A percentile compares a stretch with the other conserved stretches of the same genome.
Conservation (phyloP, 2,113 vertebrate genomes). For the Sinocyclocheilus anophthalmus region DNA sequence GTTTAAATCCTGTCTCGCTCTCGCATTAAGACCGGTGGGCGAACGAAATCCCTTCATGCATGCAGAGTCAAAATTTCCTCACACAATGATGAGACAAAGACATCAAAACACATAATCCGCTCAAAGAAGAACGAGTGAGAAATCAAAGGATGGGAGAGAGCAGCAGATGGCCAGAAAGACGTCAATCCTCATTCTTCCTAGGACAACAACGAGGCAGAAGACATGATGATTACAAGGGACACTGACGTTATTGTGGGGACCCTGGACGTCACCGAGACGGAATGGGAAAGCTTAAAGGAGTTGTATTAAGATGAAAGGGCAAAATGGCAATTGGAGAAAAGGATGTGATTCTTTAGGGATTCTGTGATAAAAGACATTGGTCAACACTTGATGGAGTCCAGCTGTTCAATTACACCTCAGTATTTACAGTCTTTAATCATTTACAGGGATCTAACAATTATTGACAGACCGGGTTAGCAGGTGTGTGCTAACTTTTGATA, state of each 20-base stretch:
- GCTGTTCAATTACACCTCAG: neutral
- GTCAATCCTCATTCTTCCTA: conserved; percentile 74
- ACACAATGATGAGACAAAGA: conserved; percentile 64
- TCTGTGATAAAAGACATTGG: neutral
- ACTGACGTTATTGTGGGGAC: conserved; percentile 60
- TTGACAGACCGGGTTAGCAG: neutral
- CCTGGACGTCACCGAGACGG: conserved; percentile 54
- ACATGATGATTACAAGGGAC: conserved; percentile 59
- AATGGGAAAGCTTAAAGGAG: conserved; percentile 12
- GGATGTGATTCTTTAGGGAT: neutral
- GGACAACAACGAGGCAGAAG: conserved; percentile 66
- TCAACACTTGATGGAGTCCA: neutral
- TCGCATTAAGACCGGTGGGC: conserved; percentile 48
- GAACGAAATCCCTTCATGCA: conserved; percentile 57
- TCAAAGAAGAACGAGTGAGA: conserved; percentile 64
- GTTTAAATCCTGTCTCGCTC: conserved; percentile 7
- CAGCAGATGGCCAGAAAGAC: conserved; percentile 78
- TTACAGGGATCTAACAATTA: conserved; percentile 6
- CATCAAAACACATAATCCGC: conserved; percentile 73
- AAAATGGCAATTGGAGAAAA: neutral
- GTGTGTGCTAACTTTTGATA: neutral
- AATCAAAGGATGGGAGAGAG: conserved; percentile 43
- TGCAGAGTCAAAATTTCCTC: neutral
- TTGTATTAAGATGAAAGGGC: neutral
- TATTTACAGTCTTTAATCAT: conserved; percentile 8